A percentile compares a stretch with the other conserved stretches of the same genome.
Conservation (phyloP, 2,797 vertebrate genomes). For the Chlorospingus flavigularis region DNA sequence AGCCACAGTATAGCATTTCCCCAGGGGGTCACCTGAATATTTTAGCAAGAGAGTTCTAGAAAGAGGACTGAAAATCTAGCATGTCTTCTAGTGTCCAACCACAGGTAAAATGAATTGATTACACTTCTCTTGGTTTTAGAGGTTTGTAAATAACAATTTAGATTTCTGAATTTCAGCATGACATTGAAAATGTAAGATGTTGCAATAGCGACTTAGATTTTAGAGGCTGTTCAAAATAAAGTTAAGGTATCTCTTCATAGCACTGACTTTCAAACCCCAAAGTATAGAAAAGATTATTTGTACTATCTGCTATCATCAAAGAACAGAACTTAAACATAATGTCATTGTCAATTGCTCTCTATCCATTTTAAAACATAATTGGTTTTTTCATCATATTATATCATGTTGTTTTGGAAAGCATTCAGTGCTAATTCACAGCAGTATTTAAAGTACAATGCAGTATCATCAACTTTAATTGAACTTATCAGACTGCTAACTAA, state of each 20-base stretch:
- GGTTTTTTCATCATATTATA: background rate
- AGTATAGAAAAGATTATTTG: constrained; percentile 16
- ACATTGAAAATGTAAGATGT: constrained; percentile 26
- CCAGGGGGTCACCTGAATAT: constrained; percentile 55
- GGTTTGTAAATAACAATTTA: constrained; percentile 52
- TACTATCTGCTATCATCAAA: background rate
- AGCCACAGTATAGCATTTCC: constrained; percentile 34
- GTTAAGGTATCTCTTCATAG: constrained; percentile 25
- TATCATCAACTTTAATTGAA: background rate
- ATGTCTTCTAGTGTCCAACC: constrained; percentile 30
- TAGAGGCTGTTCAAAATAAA: constrained; percentile 1
- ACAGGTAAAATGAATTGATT: constrained; percentile 60
- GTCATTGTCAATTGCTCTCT: background rate
- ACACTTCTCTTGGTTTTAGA: constrained; percentile 59
- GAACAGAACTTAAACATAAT: background rate
- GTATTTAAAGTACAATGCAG: background rate
- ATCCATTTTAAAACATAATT: background rate
- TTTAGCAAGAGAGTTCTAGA: constrained; percentile 50
- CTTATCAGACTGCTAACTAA: background rate
- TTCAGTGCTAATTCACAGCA: background rate
- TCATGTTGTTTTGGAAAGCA: background rate
- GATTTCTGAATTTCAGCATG: constrained; percentile 43
- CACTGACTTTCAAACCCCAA: background rate
- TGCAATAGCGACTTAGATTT: background rate
- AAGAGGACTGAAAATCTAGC: constrained; percentile 49